A percentile compares a stretch with the other conserved stretches of the same genome.
These are phyloP conservation scores for Crax fasciolata DNA, from an alignment of 2,797 vertebrate genomes.

Conservation along the genomic window DNA sequence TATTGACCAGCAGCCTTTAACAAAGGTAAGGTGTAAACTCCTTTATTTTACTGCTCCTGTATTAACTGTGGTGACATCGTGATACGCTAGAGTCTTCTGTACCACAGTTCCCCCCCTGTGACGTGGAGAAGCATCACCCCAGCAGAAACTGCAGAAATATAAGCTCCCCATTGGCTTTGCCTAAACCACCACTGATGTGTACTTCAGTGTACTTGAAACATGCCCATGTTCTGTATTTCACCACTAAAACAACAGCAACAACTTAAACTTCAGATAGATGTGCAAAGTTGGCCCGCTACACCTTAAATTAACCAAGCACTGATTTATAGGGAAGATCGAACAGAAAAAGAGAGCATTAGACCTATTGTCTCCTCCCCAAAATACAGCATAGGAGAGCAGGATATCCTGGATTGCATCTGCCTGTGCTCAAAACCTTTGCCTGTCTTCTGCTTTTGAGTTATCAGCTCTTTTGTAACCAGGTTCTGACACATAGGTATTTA, in stretches of 20 bases:
- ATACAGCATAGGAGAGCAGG: not conserved
- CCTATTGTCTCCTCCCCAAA: not conserved
- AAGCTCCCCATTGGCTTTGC: not conserved
- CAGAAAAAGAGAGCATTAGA: not conserved
- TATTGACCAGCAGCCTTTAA: not conserved
- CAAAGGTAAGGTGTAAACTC: not conserved
- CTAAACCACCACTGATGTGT: not conserved
- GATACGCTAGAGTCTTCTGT: not conserved
- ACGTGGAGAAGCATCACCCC: not conserved
- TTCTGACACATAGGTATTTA: not conserved
- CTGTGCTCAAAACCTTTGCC: not conserved
- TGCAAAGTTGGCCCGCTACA: not conserved
- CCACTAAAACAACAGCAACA: not conserved
- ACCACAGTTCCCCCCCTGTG: not conserved
- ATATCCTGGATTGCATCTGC: accelerated
- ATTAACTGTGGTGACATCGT: not conserved
- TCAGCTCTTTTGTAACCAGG: not conserved
- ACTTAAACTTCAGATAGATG: not conserved
- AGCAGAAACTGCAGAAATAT: conserved; percentile 7
- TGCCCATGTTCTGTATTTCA: not conserved
- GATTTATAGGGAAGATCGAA: not conserved
- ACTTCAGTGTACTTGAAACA: not conserved
- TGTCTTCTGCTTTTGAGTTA: not conserved
- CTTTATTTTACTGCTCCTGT: not conserved
- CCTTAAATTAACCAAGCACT: not conserved